A percentile compares a stretch with the other conserved stretches of the same genome.
Evolutionary conservation across 2,797 vertebrate species (phyloP).

Genomic region (Alectoris magna): DNA sequence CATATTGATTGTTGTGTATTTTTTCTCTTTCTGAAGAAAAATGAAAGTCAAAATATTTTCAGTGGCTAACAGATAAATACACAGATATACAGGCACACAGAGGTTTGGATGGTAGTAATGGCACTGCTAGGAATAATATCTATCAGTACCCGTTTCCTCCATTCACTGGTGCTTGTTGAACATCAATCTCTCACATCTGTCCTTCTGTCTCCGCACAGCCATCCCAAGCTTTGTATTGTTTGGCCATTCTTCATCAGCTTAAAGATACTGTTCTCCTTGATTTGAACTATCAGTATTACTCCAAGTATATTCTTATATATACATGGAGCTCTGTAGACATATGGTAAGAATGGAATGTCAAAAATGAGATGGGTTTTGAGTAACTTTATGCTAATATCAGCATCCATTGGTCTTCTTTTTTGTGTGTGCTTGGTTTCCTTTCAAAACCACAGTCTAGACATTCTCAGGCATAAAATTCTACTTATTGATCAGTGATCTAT

Average conservation of each 20-base stretch:
- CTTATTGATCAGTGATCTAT: background rate
- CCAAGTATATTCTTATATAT: background rate
- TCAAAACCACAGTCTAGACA: slow-evolving; percentile 63
- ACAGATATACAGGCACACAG: too few relatives aligned
- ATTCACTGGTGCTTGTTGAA: background rate
- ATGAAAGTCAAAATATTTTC: background rate
- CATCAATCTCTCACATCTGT: background rate
- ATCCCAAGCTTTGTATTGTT: background rate
- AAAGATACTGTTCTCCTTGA: background rate
- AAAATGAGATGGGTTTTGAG: background rate
- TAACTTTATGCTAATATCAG: background rate
- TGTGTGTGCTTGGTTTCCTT: slow-evolving; percentile 8
- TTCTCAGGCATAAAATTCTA: background rate
- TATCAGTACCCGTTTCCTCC: background rate
- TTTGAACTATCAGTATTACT: background rate
- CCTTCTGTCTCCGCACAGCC: background rate
- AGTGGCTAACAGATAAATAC: background rate
- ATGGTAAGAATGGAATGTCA: background rate
- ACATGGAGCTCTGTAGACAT: background rate
- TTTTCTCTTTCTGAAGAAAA: background rate
- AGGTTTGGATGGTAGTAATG: background rate
- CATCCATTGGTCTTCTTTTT: background rate
- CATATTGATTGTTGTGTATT: background rate
- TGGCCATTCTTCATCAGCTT: background rate
- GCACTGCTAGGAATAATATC: background rate